Base-by-base conservation (phyloP, 2,888 invertebrate species). In the Lepidochrysops patricia region DNA sequence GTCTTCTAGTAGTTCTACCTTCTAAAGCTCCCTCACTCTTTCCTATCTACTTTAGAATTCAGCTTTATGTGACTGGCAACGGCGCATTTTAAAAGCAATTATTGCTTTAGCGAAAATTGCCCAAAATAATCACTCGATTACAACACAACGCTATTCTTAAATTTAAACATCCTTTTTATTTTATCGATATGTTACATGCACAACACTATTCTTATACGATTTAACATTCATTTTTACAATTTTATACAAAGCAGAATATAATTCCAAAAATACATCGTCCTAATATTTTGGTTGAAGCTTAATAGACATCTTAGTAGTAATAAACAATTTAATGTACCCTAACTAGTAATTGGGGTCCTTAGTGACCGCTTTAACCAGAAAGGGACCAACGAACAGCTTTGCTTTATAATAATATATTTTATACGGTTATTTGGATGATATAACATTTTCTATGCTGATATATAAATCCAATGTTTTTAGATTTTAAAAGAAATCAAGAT, bases 41-140 rank as follows among this genome's bases (percentile, higher is more conserved):
- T 7, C 27, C 27, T 52, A 54, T 19, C 54, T 54, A 54, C 54
- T 54, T 54, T 54, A 54, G 54, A 54, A 54, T 54, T 54, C 29
- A 32, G 54, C 54, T 54, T 54, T 54, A 54, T 54, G 19, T 54
- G 54, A 54, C 26, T 52, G 52, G 27, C 54, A 32, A 29, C 29
- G 54, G 29, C 29, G 32, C 15, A 54, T 25, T 7, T 13, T 19
- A 12, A 7, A 19, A 19, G 54, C 54, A 32, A 19, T 32, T 9
- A 27, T 19, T 32, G 29, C 54, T 23, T 32, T 19, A 29, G 29
- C 29, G 9, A 29, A 54, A 54, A 54, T 54, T 54, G 19, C 29
- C 15, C 19, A 54, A 32, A 52, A 29, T 52, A 9, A 54, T 15
- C 13, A 29, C 54, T 29, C 12, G 15, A 54, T 54, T 19, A 12